Conservation (phyloP, 2,888 invertebrate species). For the Xanthia togata region DNA sequence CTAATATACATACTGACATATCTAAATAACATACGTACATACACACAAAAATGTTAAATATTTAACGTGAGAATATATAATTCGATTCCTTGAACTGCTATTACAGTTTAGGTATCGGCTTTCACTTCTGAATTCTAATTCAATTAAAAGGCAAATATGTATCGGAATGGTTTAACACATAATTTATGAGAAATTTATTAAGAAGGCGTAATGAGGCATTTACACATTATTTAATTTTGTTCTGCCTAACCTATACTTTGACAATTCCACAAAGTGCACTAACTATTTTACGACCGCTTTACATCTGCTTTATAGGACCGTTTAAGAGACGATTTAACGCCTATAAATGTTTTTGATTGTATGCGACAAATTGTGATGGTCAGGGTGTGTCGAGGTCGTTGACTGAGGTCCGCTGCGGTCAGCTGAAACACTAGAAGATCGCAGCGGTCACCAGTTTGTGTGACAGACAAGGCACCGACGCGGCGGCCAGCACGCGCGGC, state of each 20-base stretch:
- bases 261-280: constrained; percentile 80
- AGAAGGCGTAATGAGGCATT: constrained; percentile 42
- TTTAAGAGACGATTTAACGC: constrained; percentile 83
- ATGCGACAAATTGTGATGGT: constrained; percentile 81
- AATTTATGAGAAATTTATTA: constrained; percentile 38
- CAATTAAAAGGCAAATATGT: constrained; percentile 34
- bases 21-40: constrained; percentile 62
- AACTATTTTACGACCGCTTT: constrained; percentile 81
- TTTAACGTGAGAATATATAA: constrained; percentile 63
- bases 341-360: constrained; percentile 83
- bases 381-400: constrained; percentile 82
- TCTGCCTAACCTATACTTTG: constrained; percentile 63
- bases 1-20: constrained; percentile 72
- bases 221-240: constrained; percentile 56
- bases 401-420: constrained; percentile 83
- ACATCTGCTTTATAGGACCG: constrained; percentile 82
- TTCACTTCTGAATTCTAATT: constrained; percentile 44
- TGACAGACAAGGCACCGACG: constrained; percentile 54
- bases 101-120: constrained; percentile 48
- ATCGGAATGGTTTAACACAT: constrained; percentile 16
- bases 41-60: constrained; percentile 58
- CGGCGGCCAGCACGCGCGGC: constrained; percentile 59
- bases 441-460: constrained; percentile 77
- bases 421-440: constrained; percentile 85
- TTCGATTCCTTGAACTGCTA: constrained; percentile 50